Evolutionary conservation across 2,797 vertebrate genomes (phyloP), one percentile per base, ranked within the genome.

Genomic region (Psittacula derbiana): DNA sequence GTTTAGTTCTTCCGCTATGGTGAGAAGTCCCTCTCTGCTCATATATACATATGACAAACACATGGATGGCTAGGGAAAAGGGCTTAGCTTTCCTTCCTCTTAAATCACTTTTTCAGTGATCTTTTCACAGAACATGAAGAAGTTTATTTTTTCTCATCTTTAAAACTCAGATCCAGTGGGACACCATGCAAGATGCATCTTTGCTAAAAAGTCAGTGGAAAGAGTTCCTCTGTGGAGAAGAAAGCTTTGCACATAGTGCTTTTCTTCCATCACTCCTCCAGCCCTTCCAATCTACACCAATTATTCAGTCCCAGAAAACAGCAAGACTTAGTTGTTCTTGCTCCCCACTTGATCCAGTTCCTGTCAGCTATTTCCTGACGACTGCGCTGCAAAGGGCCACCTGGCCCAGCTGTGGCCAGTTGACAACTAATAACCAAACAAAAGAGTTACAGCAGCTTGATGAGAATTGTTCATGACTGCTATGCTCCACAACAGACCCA

Each of bases 91-190:
- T 72, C 49, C 43, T 87, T 87, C 47, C 30, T 74, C 71, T 72
- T 89, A 81, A 90, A 95, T 87, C 36, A 81, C 52, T 75, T 82
- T 71, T 92, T 53, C 66, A 60, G 58, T 72, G 43, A 62, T 90
- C 49, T 88, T 95, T 75, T 62, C 50, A 55, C 25, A 73, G 65
- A 83, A 72, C 43, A 70, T 60, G 64, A 83, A 86, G 20, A 40
- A 76, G 71, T 90, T 81, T 73, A 70, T 69, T 93, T 94, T 95
- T 79, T 88, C 31, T 84, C 27, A 16, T 17, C 31, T 46, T 83
- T 61, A 53, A 83, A 81, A 88, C 21, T 86, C 64, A 86, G 12
- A 72, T 75, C 76, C 52, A 75, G 21, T 12, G 43, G 17, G 57
- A 81, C 18, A 40, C 49, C 46, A 66, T 6, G 12, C 52, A 81